phyloP scores from a whole-genome alignment of 2,113 vertebrate species.

The Saccopteryx bilineata region DNA sequence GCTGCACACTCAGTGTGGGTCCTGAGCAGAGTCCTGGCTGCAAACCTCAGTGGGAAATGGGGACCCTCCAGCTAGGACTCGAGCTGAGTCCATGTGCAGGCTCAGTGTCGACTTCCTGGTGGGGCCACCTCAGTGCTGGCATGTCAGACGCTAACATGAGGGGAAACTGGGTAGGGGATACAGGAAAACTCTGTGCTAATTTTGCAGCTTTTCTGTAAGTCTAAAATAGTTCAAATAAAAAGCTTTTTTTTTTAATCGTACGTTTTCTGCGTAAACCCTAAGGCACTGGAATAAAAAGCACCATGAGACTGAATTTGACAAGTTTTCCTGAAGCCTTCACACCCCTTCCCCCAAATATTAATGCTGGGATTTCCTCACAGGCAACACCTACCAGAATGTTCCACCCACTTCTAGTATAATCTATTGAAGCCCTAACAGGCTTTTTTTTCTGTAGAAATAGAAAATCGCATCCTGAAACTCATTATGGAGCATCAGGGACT shows the following conservation, averaged over 20 bases:
- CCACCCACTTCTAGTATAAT: neutral
- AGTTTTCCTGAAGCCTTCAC: neutral
- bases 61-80: too few relatives aligned
- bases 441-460: neutral
- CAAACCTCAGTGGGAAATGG: neutral
- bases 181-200: neutral
- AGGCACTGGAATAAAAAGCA: neutral
- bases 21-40: too few relatives aligned
- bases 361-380: neutral
- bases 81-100: too few relatives aligned
- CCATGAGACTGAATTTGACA: neutral
- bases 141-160: fast-evolving
- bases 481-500: neutral
- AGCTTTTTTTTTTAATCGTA: neutral
- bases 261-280: neutral
- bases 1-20: too few relatives aligned
- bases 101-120: too few relatives aligned
- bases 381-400: neutral
- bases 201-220: neutral
- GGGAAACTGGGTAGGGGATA: neutral
- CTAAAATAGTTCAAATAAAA: constrained; percentile 20
- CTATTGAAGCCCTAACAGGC: too few relatives aligned
- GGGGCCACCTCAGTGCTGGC: neutral
- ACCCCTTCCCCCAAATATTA: neutral
- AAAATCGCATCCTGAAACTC: neutral